These are phyloP conservation scores for Agapostemon virescens DNA, from an alignment of 2,888 invertebrate genomes.

Conservation along the genomic window DNA sequence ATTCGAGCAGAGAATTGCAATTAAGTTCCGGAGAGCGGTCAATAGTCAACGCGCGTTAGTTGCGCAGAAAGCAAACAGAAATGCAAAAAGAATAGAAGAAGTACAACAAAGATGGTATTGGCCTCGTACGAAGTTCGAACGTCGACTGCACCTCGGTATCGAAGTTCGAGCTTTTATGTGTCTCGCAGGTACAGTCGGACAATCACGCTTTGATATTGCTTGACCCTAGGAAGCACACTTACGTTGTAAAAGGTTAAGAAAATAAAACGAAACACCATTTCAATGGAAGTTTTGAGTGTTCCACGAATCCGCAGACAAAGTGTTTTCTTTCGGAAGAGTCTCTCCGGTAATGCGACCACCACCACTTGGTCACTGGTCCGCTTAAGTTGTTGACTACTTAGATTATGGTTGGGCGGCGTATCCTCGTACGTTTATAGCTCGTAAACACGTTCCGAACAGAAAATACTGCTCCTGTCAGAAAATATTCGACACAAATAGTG, in stretches of 20 bases:
- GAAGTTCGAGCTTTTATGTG: constrained; percentile 14
- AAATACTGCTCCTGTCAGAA: not conserved
- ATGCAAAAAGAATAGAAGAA: not conserved
- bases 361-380: not conserved
- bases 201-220: constrained; percentile 18
- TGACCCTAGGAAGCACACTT: constrained; percentile 13
- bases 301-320: not conserved
- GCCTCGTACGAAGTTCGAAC: too few species aligned
- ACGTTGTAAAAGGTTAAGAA: constrained; percentile 16
- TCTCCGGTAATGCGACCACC: not conserved
- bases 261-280: constrained; percentile 11
- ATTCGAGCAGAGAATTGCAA: not conserved
- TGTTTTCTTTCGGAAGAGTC: constrained; percentile 11
- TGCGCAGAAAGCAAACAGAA: not conserved
- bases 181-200: constrained; percentile 14
- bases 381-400: constrained; percentile 6
- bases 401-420: not conserved
- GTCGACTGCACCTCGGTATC: not conserved
- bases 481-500: too few species aligned
- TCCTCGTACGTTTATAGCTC: not conserved
- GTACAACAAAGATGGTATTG: not conserved
- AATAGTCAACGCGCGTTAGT: not conserved
- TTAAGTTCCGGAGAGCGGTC: not conserved
- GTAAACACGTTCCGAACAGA: not conserved
- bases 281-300: constrained; percentile 4